Percentiles rank a stretch among this genome's conserved stretches.
phyloP scores from a whole-genome alignment of 1,140 invertebrate species.

The Acyrthosiphon pisum region DNA sequence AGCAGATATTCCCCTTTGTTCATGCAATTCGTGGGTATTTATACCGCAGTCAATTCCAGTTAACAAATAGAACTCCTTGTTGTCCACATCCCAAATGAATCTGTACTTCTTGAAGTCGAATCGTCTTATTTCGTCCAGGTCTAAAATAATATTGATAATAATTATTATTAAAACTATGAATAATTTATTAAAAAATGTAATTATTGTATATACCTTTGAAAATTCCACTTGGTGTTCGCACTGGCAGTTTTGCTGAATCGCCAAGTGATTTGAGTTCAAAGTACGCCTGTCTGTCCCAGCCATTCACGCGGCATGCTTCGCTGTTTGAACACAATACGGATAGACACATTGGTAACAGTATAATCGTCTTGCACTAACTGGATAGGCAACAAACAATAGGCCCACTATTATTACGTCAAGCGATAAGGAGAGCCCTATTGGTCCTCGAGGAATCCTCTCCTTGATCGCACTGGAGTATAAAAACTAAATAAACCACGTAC shows the following conservation, averaged over 20 bases:
- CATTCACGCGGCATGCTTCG: conserved; percentile 54
- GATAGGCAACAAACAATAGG: conserved; percentile 55
- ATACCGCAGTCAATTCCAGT: conserved; percentile 72
- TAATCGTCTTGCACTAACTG: conserved; percentile 56
- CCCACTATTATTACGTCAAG: conserved; percentile 48
- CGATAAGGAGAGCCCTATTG: conserved; percentile 55
- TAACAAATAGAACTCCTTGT: conserved; percentile 70
- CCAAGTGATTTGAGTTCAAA: conserved; percentile 53
- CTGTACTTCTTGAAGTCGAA: conserved; percentile 68
- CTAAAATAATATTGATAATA: conserved; percentile 26
- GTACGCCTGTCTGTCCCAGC: conserved; percentile 53
- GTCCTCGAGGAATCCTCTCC: conserved; percentile 51
- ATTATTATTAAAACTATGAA: not conserved
- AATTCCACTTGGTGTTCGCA: conserved; percentile 43
- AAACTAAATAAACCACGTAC: conserved; percentile 44
- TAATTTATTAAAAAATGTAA: not conserved
- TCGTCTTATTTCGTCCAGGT: conserved; percentile 47
- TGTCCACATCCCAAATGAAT: conserved; percentile 74
- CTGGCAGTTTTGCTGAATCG: conserved; percentile 53
- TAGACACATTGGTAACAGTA: conserved; percentile 56
- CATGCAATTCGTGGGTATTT: conserved; percentile 69
- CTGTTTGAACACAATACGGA: conserved; percentile 57
- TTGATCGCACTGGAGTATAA: conserved; percentile 47
- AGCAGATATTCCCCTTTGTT: conserved; percentile 67
- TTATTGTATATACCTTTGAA: conserved; percentile 38